Conservation (phyloP, 1,140 invertebrate genomes). For the Cardiocondyla obscurior region DNA sequence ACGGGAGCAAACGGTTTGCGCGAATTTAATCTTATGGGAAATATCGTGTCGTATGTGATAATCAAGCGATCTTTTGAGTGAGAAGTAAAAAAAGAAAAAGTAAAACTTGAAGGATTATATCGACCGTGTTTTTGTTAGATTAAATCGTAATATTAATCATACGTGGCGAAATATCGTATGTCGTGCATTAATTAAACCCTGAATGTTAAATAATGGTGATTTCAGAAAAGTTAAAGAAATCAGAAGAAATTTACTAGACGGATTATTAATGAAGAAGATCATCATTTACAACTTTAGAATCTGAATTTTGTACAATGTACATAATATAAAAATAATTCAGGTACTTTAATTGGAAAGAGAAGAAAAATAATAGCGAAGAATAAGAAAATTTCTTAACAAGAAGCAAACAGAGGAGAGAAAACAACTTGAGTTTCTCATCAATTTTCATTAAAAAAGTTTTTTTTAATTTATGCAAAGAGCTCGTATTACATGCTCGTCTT, state of each 20-base stretch:
- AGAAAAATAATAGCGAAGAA: background rate
- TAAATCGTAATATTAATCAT: slow-evolving; percentile 15
- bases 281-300: background rate
- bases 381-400: background rate
- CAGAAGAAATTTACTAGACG: background rate
- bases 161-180: background rate
- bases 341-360: background rate
- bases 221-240: background rate
- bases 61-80: background rate
- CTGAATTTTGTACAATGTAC: background rate
- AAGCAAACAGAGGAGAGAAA: background rate
- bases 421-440: background rate
- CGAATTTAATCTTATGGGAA: background rate
- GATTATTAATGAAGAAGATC: background rate
- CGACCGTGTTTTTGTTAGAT: background rate
- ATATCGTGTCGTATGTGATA: slow-evolving; percentile 17
- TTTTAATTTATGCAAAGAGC: background rate
- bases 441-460: background rate
- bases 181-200: slow-evolving; percentile 13
- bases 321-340: slow-evolving; percentile 1
- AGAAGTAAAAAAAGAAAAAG: no score
- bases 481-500: background rate
- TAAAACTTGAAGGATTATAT: background rate
- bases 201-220: slow-evolving; percentile 9
- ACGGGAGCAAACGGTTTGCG: slow-evolving; percentile 24